phyloP scores from a whole-genome alignment of 2,888 invertebrate genomes.

The Synergus laeviventris region DNA sequence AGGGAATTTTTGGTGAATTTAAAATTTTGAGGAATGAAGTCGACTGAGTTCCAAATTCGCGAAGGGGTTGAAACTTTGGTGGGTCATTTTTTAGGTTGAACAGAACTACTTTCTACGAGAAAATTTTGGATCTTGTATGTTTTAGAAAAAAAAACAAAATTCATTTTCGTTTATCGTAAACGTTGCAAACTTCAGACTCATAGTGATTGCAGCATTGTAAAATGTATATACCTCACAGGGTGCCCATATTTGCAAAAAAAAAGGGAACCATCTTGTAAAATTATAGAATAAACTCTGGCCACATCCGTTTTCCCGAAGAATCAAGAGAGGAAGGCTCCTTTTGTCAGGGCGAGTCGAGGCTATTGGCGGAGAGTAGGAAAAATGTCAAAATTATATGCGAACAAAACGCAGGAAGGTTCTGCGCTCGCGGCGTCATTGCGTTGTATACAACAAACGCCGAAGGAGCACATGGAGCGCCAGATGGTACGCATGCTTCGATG shows the following conservation, averaged over 20 bases:
- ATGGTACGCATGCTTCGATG: conserved; percentile 66
- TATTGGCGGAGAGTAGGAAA: conserved; percentile 56
- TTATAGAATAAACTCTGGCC: conserved; percentile 36
- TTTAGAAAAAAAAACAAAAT: too few relatives aligned
- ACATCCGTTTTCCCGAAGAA: conserved; percentile 42
- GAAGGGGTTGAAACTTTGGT: too few relatives aligned
- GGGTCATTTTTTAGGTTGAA: too few relatives aligned
- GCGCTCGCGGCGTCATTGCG: conserved; percentile 54
- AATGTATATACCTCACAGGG: neutral
- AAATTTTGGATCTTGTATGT: too few relatives aligned
- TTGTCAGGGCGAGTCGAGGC: conserved; percentile 51
- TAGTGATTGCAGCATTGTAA: neutral
- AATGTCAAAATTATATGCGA: conserved; percentile 62
- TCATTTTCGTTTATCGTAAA: too few relatives aligned
- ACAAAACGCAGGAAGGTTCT: conserved; percentile 57
- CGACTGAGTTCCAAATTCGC: too few relatives aligned
- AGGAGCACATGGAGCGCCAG: conserved; percentile 68
- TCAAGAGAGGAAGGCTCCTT: conserved; percentile 42
- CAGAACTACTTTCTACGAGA: too few relatives aligned
- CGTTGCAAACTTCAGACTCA: too few relatives aligned
- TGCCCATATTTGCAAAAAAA: neutral
- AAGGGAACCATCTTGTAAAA: conserved; percentile 17
- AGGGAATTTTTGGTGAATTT: too few relatives aligned
- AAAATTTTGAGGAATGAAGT: too few relatives aligned
- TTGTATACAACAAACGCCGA: conserved; percentile 39